Percentiles rank a stretch among this genome's conserved stretches.
Conservation (phyloP, 2,888 invertebrate genomes). For the Linnaemya tessellans region DNA sequence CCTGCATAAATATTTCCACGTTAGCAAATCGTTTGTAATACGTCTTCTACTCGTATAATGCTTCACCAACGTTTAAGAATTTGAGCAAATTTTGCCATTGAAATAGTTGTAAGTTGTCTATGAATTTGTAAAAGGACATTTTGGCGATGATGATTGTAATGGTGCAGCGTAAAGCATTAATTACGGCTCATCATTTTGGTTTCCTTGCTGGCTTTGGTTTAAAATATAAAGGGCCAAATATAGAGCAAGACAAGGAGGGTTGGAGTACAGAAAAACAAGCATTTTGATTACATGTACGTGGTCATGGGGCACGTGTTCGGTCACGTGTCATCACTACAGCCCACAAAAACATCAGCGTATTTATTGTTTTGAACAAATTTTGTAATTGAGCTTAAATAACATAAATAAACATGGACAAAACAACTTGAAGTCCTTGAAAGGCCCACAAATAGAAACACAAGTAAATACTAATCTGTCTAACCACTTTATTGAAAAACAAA, state of each 20-base stretch:
- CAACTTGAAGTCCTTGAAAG: conserved; percentile 25
- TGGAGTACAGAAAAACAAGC: conserved; percentile 52
- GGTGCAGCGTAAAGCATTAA: conserved; percentile 56
- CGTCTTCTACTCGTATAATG: too few relatives aligned
- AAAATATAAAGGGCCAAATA: background rate
- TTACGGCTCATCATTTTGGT: conserved; percentile 57
- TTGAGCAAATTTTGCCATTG: conserved; percentile 22
- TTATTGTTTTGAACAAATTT: conserved; percentile 71
- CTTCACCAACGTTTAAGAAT: conserved; percentile 3
- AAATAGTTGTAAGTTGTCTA: conserved; percentile 14
- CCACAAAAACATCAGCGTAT: conserved; percentile 74
- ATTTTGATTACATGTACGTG: conserved; percentile 65
- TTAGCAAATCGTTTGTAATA: too few relatives aligned
- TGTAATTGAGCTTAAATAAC: conserved; percentile 75
- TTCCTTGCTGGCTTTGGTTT: background rate
- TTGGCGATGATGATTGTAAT: conserved; percentile 56
- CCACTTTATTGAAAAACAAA: background rate
- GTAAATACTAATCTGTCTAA: background rate
- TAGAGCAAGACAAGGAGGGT: background rate
- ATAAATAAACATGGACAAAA: conserved; percentile 74
- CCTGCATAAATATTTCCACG: too few relatives aligned
- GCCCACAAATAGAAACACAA: background rate
- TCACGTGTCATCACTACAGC: conserved; percentile 78
- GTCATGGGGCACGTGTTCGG: conserved; percentile 78
- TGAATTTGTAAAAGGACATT: conserved; percentile 42